Base-by-base conservation (phyloP, 2,113 vertebrate species). In the Ageneiosus marmoratus region DNA sequence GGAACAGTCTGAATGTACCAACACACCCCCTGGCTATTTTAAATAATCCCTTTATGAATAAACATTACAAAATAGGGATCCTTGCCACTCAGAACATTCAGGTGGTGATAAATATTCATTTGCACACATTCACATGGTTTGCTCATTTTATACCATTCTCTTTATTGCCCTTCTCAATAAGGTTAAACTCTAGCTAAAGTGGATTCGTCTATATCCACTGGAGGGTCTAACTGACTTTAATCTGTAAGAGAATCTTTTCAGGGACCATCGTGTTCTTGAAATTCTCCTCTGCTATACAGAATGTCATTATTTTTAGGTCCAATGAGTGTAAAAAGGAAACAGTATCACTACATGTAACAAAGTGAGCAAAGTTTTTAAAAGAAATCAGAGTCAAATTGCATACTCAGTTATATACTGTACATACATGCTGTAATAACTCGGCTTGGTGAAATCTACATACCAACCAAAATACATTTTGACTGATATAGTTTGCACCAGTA, bases 41-140 rank as follows among this genome's bases (percentile, higher is more conserved):
- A 85, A 88, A 90, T 90, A 90, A 90, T 90, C 87, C 88, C 87
- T 86, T 89, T 87, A 90, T 90, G 88, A 90, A 90, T 90, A 90
- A 89, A 89, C 90, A 90, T 89, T 87, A 89, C 58, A 60, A 79
- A 58, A 78, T 37, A 67, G 53, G 80, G 83, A 87, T 82, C 84
- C 73, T 82, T 80, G 81, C 88, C 83, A 86, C 73, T 86, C 72
- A 87, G 74, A 86, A 89, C 79, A 82, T 88, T 88, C 84, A 88
- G 85, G 81, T 73, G 73, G 75, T 83, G 58, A 89, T 90, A 85
- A 89, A 89, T 89, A 90, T 90, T 89, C 83, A 90, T 89, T 85
- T 83, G 85, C 82, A 73, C 24, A 62, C 58, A 63, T 78, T 83
- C 83, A 84, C 83, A 72, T 55, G 55, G 70, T 77, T 80, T 75